Percentiles rank a stretch among this genome's conserved stretches.
Evolutionary conservation across 2,888 invertebrate species (phyloP).

Genomic region (Argyra leucocephala): DNA sequence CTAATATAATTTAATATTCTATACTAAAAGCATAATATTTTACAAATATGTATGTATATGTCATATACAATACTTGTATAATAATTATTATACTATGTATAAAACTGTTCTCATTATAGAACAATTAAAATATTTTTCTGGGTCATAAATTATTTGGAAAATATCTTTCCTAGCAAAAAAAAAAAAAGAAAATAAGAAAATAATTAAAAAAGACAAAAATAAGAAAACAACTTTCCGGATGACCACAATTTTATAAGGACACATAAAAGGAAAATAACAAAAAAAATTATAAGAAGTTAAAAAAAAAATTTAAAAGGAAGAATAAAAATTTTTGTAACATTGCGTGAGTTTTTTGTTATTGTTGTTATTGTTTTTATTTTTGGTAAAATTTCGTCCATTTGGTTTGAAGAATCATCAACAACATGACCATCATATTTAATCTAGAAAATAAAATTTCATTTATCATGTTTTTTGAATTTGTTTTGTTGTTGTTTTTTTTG

Average conservation of each 20-base stretch:
- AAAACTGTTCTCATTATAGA: constrained; percentile 1
- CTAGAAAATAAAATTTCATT: neutral
- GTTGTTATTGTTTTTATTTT: neutral
- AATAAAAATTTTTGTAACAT: neutral
- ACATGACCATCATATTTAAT: neutral
- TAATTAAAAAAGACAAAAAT: neutral
- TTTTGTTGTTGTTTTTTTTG: too few relatives aligned
- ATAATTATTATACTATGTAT: too few relatives aligned
- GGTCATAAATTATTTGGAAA: constrained; percentile 1
- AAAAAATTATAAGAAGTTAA: neutral
- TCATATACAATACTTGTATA: too few relatives aligned
- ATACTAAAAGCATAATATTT: too few relatives aligned
- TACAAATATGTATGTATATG: too few relatives aligned
- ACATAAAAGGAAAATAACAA: neutral
- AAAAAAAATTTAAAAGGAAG: neutral
- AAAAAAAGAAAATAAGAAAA: neutral
- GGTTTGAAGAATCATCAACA: neutral
- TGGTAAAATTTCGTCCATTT: neutral
- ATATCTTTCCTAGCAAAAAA: neutral
- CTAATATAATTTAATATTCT: too few relatives aligned
- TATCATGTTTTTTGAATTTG: neutral
- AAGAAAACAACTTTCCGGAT: neutral
- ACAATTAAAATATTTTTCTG: constrained; percentile 3
- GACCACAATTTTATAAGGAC: constrained; percentile 6
- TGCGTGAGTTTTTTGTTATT: neutral